phyloP scores from a whole-genome alignment of 1,140 invertebrate species.

The Zaprionus capensis region DNA sequence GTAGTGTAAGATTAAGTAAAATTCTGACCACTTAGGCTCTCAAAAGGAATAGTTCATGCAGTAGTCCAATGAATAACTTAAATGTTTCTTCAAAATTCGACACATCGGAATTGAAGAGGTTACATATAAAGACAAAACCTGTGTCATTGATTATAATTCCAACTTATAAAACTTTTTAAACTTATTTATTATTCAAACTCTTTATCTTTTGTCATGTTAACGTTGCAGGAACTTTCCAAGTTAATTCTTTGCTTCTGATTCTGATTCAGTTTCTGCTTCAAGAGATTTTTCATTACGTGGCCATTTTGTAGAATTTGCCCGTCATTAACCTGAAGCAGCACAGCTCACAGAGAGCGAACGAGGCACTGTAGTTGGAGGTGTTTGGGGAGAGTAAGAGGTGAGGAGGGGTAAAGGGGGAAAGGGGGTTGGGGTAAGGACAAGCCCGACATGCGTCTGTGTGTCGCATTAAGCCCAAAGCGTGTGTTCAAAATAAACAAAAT shows the following conservation, averaged over 20 bases:
- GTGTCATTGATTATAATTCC: not conserved
- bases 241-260: not conserved
- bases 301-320: slow-evolving; percentile 15
- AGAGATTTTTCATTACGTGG: slow-evolving; percentile 14
- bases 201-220: not conserved
- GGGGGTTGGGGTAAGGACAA: not conserved
- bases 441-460: slow-evolving; percentile 38
- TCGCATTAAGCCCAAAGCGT: slow-evolving; percentile 62
- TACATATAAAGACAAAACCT: not conserved
- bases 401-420: not conserved
- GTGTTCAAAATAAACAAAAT: slow-evolving; percentile 74
- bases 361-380: not conserved
- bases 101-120: no score
- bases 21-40: no score
- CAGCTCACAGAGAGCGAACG: not conserved
- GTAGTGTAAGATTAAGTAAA: no score
- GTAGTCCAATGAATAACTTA: no score
- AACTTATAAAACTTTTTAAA: not conserved
- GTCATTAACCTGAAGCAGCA: slow-evolving; percentile 4
- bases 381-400: not conserved
- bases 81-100: no score
- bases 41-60: no score
- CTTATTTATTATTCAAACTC: not conserved
- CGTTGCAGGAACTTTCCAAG: not conserved
- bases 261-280: not conserved